Evolutionary conservation across 2,888 invertebrate species (phyloP).

Genomic region (Pyrgus malvae): DNA sequence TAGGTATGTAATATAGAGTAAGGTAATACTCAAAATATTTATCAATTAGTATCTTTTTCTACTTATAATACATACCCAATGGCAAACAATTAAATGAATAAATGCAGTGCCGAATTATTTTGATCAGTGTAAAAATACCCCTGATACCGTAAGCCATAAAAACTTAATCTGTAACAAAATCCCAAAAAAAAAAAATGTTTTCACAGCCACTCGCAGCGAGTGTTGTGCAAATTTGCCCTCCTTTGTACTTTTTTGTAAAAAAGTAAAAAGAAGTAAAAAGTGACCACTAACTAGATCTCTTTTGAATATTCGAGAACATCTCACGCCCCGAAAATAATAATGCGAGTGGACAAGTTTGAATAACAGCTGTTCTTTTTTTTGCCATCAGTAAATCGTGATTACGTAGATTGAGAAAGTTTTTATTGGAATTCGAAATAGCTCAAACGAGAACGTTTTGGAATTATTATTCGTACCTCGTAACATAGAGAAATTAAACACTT

Average conservation of each 20-base stretch:
- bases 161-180: slow-evolving; percentile 29
- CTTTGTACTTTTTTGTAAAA: slow-evolving; percentile 28
- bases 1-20: too few species aligned
- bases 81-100: too few species aligned
- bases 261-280: slow-evolving; percentile 3
- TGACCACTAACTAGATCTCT: slow-evolving; percentile 22
- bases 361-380: background rate
- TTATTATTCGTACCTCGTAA: too few species aligned
- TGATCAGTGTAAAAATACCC: background rate
- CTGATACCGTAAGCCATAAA: slow-evolving; percentile 23
- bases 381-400: too few species aligned
- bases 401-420: too few species aligned
- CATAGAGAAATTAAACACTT: too few species aligned
- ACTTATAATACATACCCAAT: too few species aligned
- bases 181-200: slow-evolving; percentile 38
- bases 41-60: too few species aligned
- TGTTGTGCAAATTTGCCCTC: slow-evolving; percentile 39
- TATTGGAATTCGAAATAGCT: too few species aligned
- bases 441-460: too few species aligned
- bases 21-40: too few species aligned
- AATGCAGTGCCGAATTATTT: too few species aligned
- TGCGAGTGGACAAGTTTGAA: background rate
- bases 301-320: slow-evolving; percentile 10
- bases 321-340: slow-evolving; percentile 18
- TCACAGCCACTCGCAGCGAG: slow-evolving; percentile 36